Evolutionary conservation across 2,797 vertebrate genomes (phyloP).

Genomic region (Adrianichthys oophorus): DNA sequence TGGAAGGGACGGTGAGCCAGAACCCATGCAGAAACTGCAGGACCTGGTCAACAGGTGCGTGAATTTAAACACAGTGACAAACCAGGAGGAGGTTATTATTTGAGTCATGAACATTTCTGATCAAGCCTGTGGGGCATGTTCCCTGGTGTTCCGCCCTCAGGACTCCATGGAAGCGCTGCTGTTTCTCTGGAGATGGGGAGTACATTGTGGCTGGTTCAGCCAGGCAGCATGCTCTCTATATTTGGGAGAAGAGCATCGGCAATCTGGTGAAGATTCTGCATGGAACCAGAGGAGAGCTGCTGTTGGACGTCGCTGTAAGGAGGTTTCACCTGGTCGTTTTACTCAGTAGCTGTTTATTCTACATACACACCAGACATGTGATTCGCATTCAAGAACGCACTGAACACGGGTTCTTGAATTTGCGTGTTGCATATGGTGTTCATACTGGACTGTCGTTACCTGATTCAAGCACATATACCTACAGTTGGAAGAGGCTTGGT

Average conservation of each 20-base stretch:
- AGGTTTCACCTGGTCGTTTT: background rate
- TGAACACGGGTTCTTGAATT: background rate
- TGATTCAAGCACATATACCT: too few relatives aligned
- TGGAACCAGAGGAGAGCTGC: conserved; percentile 91
- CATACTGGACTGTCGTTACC: too few relatives aligned
- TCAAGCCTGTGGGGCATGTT: too few relatives aligned
- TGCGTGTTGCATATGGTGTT: too few relatives aligned
- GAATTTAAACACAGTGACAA: too few relatives aligned
- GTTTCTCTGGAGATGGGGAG: conserved; percentile 96
- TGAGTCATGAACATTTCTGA: too few relatives aligned
- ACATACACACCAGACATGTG: background rate
- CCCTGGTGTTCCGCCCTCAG: conserved; percentile 34
- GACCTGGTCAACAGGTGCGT: conserved; percentile 93
- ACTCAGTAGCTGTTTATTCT: background rate
- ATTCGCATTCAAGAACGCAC: background rate
- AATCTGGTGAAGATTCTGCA: conserved; percentile 98
- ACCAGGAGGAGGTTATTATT: too few relatives aligned
- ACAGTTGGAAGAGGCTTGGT: too few relatives aligned
- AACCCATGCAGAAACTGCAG: conserved; percentile 98
- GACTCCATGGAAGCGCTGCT: conserved; percentile 98
- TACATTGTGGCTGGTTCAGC: conserved; percentile 97
- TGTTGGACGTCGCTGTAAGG: conserved; percentile 94
- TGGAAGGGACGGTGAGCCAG: conserved; percentile 92
- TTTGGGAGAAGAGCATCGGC: conserved; percentile 98
- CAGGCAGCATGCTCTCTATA: conserved; percentile 94